phyloP scores from a whole-genome alignment of 2,797 vertebrate species.

The Tragopan temminckii region DNA sequence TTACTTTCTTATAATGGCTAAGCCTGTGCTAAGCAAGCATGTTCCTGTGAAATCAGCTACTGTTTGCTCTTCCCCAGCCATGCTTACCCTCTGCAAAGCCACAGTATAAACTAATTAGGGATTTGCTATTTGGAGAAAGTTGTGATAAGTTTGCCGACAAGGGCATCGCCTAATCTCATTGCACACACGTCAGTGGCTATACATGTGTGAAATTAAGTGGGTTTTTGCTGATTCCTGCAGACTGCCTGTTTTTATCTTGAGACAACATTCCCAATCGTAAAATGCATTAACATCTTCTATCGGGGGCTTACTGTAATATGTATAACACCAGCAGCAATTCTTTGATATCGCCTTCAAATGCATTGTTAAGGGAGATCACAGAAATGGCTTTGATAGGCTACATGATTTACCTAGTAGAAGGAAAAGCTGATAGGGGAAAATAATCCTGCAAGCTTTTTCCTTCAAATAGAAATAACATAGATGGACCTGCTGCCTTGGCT shows the following conservation, averaged over 20 bases:
- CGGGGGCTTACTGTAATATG: constrained; percentile 69
- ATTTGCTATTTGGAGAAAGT: constrained; percentile 70
- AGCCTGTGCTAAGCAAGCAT: constrained; percentile 21
- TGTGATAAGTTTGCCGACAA: constrained; percentile 67
- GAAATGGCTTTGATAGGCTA: constrained; percentile 69
- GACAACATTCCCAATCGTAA: constrained; percentile 62
- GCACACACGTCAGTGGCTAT: constrained; percentile 40
- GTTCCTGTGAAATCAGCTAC: constrained; percentile 54
- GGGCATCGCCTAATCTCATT: constrained; percentile 64
- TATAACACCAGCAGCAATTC: constrained; percentile 62
- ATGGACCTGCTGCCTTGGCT: not conserved
- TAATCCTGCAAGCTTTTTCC: constrained; percentile 47
- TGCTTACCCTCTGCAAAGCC: constrained; percentile 51
- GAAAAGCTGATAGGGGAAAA: constrained; percentile 61
- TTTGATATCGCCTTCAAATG: constrained; percentile 74
- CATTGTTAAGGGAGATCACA: constrained; percentile 59
- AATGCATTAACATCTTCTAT: constrained; percentile 74
- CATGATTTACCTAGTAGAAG: constrained; percentile 57
- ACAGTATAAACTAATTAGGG: constrained; percentile 70
- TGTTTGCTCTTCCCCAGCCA: constrained; percentile 64
- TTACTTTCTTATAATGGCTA: constrained; percentile 10
- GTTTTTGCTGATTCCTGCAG: constrained; percentile 48
- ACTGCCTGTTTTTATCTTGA: constrained; percentile 78
- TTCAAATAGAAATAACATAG: not conserved
- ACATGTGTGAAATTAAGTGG: constrained; percentile 79